These are phyloP conservation scores for Protophormia terraenovae DNA, from an alignment of 2,888 invertebrate genomes.

Conservation along the genomic window DNA sequence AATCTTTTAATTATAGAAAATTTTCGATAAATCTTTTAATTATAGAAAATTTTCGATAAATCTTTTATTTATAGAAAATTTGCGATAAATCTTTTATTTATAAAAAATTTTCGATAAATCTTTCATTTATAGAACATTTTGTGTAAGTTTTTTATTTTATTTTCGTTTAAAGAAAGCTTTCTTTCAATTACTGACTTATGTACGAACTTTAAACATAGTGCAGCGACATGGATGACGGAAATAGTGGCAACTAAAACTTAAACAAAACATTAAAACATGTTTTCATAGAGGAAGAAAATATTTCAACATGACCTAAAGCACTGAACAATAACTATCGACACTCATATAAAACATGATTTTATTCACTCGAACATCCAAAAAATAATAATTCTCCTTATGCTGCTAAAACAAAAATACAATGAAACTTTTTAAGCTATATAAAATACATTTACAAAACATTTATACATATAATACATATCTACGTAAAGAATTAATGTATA, in stretches of 20 bases:
- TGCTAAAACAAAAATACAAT: conserved; percentile 22
- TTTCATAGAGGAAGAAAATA: conserved; percentile 46
- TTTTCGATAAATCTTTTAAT: too few relatives aligned
- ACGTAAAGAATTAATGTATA: too few relatives aligned
- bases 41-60: too few relatives aligned
- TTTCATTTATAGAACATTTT: too few relatives aligned
- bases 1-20: too few relatives aligned
- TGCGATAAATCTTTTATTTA: too few relatives aligned
- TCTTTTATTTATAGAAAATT: too few relatives aligned
- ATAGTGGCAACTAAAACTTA: conserved; percentile 36
- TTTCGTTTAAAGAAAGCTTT: neutral
- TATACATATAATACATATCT: too few relatives aligned
- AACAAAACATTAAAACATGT: conserved; percentile 53
- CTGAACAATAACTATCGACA: conserved; percentile 49
- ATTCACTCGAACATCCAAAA: conserved; percentile 2
- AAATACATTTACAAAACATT: neutral
- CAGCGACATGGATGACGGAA: neutral
- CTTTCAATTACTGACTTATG: neutral
- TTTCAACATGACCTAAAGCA: conserved; percentile 52
- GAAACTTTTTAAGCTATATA: neutral
- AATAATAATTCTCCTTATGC: neutral
- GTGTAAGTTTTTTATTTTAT: too few relatives aligned
- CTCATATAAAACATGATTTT: conserved; percentile 47
- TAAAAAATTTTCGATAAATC: too few relatives aligned
- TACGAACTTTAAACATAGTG: neutral